Conservation (phyloP, 1,140 invertebrate species). For the Saxidomus purpurata region DNA sequence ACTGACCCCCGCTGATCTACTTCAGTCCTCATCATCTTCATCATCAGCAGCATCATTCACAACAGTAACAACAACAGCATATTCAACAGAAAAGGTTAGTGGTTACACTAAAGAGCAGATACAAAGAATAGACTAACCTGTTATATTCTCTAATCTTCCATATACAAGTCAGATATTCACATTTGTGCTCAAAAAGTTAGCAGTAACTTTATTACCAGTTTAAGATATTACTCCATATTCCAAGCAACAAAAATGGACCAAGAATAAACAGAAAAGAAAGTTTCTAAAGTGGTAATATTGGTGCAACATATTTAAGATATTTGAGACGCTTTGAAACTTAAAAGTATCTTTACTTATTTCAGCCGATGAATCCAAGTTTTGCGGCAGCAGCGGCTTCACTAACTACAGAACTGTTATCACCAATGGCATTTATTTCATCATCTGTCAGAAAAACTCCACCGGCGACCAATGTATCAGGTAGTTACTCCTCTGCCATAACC, state of each 20-base stretch:
- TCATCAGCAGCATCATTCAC: neutral
- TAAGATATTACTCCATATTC: too few species aligned
- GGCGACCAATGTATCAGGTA: constrained; percentile 14
- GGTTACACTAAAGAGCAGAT: neutral
- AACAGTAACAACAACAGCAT: neutral
- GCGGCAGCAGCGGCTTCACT: constrained; percentile 38
- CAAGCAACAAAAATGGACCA: too few species aligned
- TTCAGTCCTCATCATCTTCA: constrained; percentile 32
- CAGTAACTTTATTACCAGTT: too few species aligned
- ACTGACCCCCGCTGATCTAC: constrained; percentile 53
- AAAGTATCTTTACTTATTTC: constrained; percentile 22
- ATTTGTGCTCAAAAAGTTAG: too few species aligned
- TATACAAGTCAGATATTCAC: too few species aligned
- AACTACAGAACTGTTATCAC: constrained; percentile 51
- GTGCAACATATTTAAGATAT: too few species aligned
- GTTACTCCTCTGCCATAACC: neutral
- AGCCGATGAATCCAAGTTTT: constrained; percentile 22
- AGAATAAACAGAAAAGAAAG: too few species aligned
- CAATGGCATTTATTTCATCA: constrained; percentile 54
- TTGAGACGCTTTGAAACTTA: too few species aligned
- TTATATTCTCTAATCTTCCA: too few species aligned
- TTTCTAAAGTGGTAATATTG: too few species aligned
- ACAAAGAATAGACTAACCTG: too few species aligned
- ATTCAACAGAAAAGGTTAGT: constrained; percentile 46
- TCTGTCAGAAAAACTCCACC: constrained; percentile 45